Evolutionary conservation across 2,113 vertebrate genomes (phyloP), one percentile per base, ranked within the genome.

Genomic region (Sigmodon hispidus): DNA sequence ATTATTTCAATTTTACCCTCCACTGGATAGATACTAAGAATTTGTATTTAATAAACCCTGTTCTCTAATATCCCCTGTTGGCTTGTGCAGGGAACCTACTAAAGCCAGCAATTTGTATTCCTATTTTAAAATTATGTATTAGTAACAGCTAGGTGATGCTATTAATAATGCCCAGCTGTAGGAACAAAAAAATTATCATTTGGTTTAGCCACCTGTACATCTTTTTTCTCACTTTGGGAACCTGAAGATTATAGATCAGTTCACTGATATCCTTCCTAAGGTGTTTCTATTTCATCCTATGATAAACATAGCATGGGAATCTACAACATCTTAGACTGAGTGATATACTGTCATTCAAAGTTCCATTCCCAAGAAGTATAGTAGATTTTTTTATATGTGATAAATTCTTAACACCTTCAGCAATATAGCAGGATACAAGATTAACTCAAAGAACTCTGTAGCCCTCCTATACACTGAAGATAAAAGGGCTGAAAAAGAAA

Each of bases 101-200:
- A 91, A 95, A 96, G 73, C 83, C 29, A 61, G 22, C 92, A 96
- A 96, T 97, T 97, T 94, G 80, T 94, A 96, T 89, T 92, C 50
- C 81, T 93, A 91, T 97, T 98, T 97, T 94, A 94, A 97, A 94
- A 91, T 94, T 91, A 93, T 89, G 59, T 76, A 81, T 90, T 93
- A 93, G 86, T 79, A 89, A 85, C 86, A 87, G 73, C 63, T 85
- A 89, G 50, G 52, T 81, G 89, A 91, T 67, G 75, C 34, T 91
- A 90, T 97, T 91, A 96, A 93, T 84, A 96, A 57, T 45, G 40
- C 70, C 67, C 96, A 97, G 95, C 94, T 97, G 96, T 84, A 72
- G 52, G 69, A 97, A 89, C 59, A 97, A 92, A 92, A 92, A 70
- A 80, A 36, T 21, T 87, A 13, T 73, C 50, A 87, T 77, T 75